Base-by-base conservation (phyloP, 2,797 vertebrate species). In the Tapera naevia region DNA sequence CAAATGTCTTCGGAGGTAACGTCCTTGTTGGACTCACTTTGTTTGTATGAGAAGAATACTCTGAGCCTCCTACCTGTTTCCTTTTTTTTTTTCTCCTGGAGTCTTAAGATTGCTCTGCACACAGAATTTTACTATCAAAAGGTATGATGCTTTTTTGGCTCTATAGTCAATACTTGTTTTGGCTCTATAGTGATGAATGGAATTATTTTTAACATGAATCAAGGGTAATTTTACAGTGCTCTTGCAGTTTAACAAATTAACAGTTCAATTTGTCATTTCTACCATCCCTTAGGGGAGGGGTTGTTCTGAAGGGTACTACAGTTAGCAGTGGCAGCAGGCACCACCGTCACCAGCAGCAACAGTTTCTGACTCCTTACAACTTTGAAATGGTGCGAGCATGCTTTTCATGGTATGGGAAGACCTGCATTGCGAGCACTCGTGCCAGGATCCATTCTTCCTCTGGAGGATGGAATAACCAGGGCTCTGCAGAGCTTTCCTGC, bases 201-300 rank as follows among this genome's bases (percentile, higher is more conserved):
- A 80, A 81, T 88, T 96, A 93, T 90, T 96, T 96, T 96, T 94
- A 94, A 67, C 70, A 79, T 88, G 66, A 74, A 75, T 45, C 32
- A 71, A 57, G 53, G 60, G 48, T 88, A 93, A 92, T 93, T 84
- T 90, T 94, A 93, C 71, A 91, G 78, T 86, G 45, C 71, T 86
- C 65, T 94, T 92, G 37, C 88, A 88, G 70, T 88, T 93, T 82
- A 95, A 62, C 85, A 84, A 94, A 95, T 95, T 93, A 93, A 83
- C 93, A 53, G 85, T 92, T 93, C 84, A 73, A 10, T 92, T 96
- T 91, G 78, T 91, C 57, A 33, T 92, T 93, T 37, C 73, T 91
- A 32, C 71, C 9, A 8, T 73, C 70, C 90, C 60, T 82, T 57
- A 76, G 48, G 16, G 50, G 30, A 94, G 46, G 27, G 30, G 19